Evolutionary conservation across 2,797 vertebrate species (phyloP), one percentile per base, ranked within the genome.

Genomic region (Saxicola maurus): DNA sequence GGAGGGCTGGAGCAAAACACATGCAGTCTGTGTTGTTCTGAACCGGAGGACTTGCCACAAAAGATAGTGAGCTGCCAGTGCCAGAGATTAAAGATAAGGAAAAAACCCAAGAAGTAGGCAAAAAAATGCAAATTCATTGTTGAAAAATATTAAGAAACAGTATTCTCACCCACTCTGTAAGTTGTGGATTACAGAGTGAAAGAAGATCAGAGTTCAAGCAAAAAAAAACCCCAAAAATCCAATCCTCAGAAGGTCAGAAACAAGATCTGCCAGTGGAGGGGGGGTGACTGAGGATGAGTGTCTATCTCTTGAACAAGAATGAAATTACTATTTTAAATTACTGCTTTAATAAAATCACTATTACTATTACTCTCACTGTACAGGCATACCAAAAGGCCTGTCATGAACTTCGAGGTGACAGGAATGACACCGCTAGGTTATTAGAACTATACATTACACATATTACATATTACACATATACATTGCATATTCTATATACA

Each of bases 281-380:
- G 30, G 0, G 3, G 11, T 30, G 28, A 40, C 42, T 18, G 13
- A 89, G 15, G 13, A 80, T 24, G 23, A 91, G 0, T 18, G 27
- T 31, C 55, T 67, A 51, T 49, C 73, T 82, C 71, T 72, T 65
- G 83, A 79, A 79, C 35, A 67, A 82, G 42, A 91, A 86, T 66
- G 37, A 73, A 80, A 69, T 91, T 46, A 66, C 31, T 73, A 40
- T 48, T 65, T n/a, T 10, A 48, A 68, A 84, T 53, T 10, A 40
- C 13, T 64, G 10, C 42, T 73, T 66, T 17, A 86, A 74, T 65
- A 48, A 72, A 76, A 51, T 91, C 42, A 81, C 33, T 74, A 21
- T 53, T 55, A 67, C 31, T 19, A 72, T 65, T 9, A 76, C 28
- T 86, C 24, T 53, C 11, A 51, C 30, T 64, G 27, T 40, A 38